Base-by-base conservation (phyloP, 2,888 invertebrate species). In the Ethmia dodecea region DNA sequence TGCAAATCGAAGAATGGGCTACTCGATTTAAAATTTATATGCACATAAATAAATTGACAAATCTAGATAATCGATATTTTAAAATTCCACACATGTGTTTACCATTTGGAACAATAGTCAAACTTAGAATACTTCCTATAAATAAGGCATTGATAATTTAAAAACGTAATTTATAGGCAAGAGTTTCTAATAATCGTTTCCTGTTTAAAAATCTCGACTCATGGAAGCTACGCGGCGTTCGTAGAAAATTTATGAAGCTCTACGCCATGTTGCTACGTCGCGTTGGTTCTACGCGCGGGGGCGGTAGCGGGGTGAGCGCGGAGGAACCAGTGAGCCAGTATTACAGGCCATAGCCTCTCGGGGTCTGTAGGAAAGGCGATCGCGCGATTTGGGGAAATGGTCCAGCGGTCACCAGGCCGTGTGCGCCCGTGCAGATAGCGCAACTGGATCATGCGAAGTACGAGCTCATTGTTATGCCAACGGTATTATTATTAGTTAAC, bases 381-480 rank as follows among this genome's bases (percentile, higher is more conserved):
- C 67, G 53, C 50, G 52, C 47, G 53, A 59, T 72, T 75, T 70
- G 66, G 70, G 67, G 66, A 73, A 74, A 60, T 70, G 57, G 70
- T 56, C 52, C 70, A 57, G 45, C 59, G 67, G 71, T 69, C 61
- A 69, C 60, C 62, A 51, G 54, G 60, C 43, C 49, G 41, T 45
- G 2, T 22, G n/a, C n/a, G n/a, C n/a, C n/a, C n/a, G n/a, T n/a
- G n/a, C n/a, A n/a, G n/a, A n/a, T n/a, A n/a, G n/a, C n/a, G n/a
- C n/a, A n/a, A n/a, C n/a, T n/a, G n/a, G n/a, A n/a, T n/a, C n/a
- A n/a, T n/a, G n/a, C n/a, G n/a, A n/a, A n/a, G n/a, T n/a, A n/a
- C n/a, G n/a, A n/a, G n/a, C n/a, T n/a, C n/a, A n/a, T n/a, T n/a
- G n/a, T n/a, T n/a, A n/a, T n/a, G n/a, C n/a, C n/a, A n/a, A n/a